Percentiles rank a stretch among this genome's conserved stretches.
Conservation (phyloP, 2,888 invertebrate species). For the Meloe dianella region DNA sequence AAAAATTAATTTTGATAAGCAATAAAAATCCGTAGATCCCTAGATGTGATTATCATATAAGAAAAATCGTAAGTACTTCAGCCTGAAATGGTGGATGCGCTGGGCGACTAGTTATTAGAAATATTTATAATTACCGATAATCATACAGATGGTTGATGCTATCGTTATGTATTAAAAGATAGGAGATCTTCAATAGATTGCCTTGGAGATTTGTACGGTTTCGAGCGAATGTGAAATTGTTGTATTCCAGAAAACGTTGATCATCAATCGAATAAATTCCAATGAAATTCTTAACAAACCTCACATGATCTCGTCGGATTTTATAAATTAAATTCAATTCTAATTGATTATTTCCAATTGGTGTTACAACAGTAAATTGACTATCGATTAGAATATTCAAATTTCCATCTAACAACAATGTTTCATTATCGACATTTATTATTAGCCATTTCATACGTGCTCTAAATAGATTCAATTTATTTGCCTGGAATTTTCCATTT, state of each 20-base stretch:
- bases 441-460: background rate
- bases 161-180: background rate
- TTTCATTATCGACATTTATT: background rate
- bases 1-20: too few species aligned
- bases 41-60: too few species aligned
- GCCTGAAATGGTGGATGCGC: too few species aligned
- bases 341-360: background rate
- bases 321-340: background rate
- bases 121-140: background rate
- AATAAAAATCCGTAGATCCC: too few species aligned
- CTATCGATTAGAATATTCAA: constrained; percentile 6
- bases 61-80: too few species aligned
- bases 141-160: background rate
- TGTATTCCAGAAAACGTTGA: background rate
- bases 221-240: background rate
- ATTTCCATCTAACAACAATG: background rate
- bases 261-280: background rate
- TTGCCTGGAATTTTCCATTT: background rate
- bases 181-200: background rate
- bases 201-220: background rate
- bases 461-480: background rate
- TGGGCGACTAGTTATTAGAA: too few species aligned
- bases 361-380: background rate
- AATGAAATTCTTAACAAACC: background rate
- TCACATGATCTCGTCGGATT: background rate